A percentile compares a stretch with the other conserved stretches of the same genome.
These are phyloP conservation scores for Platypus cylindrus DNA, from an alignment of 2,888 invertebrate genomes.

Conservation along the genomic window DNA sequence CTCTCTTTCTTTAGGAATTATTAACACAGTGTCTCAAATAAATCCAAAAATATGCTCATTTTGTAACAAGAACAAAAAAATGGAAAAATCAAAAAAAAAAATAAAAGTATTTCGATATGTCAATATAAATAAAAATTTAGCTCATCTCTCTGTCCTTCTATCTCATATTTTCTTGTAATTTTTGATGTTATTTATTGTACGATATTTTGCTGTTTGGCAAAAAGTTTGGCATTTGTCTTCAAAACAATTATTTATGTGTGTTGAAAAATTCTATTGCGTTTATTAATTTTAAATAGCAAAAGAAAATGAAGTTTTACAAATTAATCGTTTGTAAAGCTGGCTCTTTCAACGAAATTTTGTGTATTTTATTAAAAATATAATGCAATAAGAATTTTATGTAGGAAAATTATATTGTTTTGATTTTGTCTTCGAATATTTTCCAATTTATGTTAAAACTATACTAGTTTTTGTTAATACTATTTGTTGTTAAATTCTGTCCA, in stretches of 20 bases:
- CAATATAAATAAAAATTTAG: conserved; percentile 35
- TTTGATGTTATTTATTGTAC: conserved; percentile 25
- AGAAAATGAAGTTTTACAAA: background rate
- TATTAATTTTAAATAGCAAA: conserved; percentile 14
- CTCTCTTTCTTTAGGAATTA: too few species aligned
- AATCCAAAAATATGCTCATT: conserved; percentile 25
- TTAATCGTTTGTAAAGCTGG: background rate
- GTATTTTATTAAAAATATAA: conserved; percentile 19
- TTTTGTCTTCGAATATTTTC: conserved; percentile 10
- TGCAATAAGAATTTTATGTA: conserved; percentile 16
- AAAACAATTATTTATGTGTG: conserved; percentile 26
- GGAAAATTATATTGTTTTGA: conserved; percentile 9
- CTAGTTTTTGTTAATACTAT: conserved; percentile 33
- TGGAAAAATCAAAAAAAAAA: too few species aligned
- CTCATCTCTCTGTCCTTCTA: conserved; percentile 29
- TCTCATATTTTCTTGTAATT: conserved; percentile 26
- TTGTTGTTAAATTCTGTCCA: conserved; percentile 39
- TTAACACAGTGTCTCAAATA: conserved; percentile 22
- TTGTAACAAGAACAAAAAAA: too few species aligned
- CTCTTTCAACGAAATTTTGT: background rate
- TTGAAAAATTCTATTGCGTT: conserved; percentile 25
- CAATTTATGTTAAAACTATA: conserved; percentile 29
- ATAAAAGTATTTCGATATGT: conserved; percentile 23
- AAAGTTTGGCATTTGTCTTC: conserved; percentile 26
- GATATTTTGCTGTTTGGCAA: conserved; percentile 30